phyloP scores from a whole-genome alignment of 2,888 invertebrate species.

The Drosophila antonietae region DNA sequence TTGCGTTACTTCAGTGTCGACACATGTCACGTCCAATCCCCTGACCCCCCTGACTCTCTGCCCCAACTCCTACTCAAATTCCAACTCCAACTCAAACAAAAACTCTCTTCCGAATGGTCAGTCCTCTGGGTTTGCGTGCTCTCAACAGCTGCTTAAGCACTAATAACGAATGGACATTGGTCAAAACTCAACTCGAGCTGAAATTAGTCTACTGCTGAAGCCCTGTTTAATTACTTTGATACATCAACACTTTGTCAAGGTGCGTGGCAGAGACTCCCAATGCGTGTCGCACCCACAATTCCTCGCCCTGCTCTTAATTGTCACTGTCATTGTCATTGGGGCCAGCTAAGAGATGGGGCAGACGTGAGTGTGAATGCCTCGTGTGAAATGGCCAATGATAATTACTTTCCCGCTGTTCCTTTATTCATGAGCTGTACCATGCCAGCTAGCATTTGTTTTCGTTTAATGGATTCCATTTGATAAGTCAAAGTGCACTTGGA shows the following conservation, averaged over 20 bases:
- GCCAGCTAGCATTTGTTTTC: slow-evolving; percentile 59
- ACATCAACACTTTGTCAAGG: slow-evolving; percentile 83
- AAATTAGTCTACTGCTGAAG: slow-evolving; percentile 80
- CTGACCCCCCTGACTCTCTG: background rate
- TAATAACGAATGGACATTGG: slow-evolving; percentile 83
- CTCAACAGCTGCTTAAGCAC: slow-evolving; percentile 77
- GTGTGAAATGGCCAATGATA: slow-evolving; percentile 72
- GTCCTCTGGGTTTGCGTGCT: slow-evolving; percentile 33
- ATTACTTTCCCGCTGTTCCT: slow-evolving; percentile 68
- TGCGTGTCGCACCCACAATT: slow-evolving; percentile 52
- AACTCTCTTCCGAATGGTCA: background rate
- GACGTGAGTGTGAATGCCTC: slow-evolving; percentile 21
- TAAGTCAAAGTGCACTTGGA: slow-evolving; percentile 54
- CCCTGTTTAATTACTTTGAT: slow-evolving; percentile 83
- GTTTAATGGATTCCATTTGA: slow-evolving; percentile 65
- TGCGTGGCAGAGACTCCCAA: slow-evolving; percentile 50
- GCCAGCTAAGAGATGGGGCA: slow-evolving; percentile 1
- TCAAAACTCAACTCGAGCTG: slow-evolving; percentile 74
- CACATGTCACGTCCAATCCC: slow-evolving; percentile 60
- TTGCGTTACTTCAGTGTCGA: slow-evolving; percentile 42
- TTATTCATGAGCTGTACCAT: slow-evolving; percentile 66
- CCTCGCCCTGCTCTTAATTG: slow-evolving; percentile 60
- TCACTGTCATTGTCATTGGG: slow-evolving; percentile 13
- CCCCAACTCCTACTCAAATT: background rate
- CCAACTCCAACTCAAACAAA: background rate